Conservation (phyloP, 2,113 vertebrate species). For the Hystrix brachyura region DNA sequence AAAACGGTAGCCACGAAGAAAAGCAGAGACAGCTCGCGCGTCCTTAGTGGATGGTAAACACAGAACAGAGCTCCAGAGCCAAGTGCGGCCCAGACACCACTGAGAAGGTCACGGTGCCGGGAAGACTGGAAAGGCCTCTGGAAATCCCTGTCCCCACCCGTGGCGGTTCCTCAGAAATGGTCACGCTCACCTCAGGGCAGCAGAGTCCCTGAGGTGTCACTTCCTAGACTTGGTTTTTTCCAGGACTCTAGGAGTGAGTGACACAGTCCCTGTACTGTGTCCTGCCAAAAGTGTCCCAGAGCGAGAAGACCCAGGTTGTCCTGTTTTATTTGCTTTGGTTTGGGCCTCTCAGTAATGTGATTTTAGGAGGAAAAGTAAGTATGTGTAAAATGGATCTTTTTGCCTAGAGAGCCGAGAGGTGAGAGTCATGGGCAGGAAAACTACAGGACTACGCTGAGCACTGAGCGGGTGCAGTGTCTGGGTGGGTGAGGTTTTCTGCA, state of each 20-base stretch:
- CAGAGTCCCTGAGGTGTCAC: not conserved
- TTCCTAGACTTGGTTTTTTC: not conserved
- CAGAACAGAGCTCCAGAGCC: not conserved
- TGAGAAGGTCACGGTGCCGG: not conserved
- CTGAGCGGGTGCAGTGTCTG: fast-evolving
- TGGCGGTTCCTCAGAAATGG: not conserved
- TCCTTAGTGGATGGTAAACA: conserved; percentile 58
- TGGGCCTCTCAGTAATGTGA: not conserved
- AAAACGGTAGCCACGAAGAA: conserved; percentile 71
- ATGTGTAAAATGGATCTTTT: not conserved
- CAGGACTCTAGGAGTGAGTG: not conserved
- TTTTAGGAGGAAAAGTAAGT: not conserved
- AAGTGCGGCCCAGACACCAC: not conserved
- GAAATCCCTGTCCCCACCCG: not conserved
- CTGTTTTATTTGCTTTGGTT: not conserved
- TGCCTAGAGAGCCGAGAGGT: not conserved
- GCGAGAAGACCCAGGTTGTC: not conserved
- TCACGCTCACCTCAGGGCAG: not conserved
- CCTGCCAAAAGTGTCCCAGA: not conserved
- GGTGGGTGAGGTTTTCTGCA: not conserved
- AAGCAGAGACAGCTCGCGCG: conserved; percentile 75
- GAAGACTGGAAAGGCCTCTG: not conserved
- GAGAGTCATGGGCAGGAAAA: not conserved
- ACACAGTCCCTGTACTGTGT: not conserved
- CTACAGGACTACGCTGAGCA: fast-evolving